Conservation (phyloP, 2,888 invertebrate genomes). For the Ornithoptera priamus region DNA sequence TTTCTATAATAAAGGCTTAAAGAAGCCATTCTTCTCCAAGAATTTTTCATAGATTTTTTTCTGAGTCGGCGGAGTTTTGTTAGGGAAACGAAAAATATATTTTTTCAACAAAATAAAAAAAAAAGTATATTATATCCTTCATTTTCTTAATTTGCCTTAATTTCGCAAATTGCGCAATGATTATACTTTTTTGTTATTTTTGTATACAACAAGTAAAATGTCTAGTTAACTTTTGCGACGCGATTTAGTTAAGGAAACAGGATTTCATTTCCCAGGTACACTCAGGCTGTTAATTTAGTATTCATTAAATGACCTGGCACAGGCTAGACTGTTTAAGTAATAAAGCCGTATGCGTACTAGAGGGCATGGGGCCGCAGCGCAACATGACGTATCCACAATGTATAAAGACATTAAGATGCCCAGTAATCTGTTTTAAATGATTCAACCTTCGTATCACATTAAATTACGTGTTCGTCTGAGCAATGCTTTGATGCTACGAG, state of each 20-base stretch:
- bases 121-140: too few species aligned
- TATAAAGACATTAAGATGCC: constrained; percentile 28
- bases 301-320: neutral
- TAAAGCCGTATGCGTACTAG: neutral
- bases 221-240: too few species aligned
- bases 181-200: neutral
- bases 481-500: neutral
- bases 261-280: neutral
- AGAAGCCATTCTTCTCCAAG: too few species aligned
- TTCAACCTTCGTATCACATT: constrained; percentile 26
- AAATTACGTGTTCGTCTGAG: constrained; percentile 19
- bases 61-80: too few species aligned
- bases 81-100: too few species aligned
- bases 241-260: neutral
- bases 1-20: too few species aligned
- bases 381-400: constrained; percentile 13
- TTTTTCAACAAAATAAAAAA: too few species aligned
- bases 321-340: neutral
- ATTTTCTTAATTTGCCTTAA: too few species aligned
- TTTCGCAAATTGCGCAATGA: too few species aligned
- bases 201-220: neutral
- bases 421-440: constrained; percentile 29
- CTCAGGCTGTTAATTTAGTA: neutral
- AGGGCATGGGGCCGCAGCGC: neutral
- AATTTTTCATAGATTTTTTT: too few species aligned